Conservation (phyloP, 2,888 invertebrate genomes). For the Metellina segmentata region DNA sequence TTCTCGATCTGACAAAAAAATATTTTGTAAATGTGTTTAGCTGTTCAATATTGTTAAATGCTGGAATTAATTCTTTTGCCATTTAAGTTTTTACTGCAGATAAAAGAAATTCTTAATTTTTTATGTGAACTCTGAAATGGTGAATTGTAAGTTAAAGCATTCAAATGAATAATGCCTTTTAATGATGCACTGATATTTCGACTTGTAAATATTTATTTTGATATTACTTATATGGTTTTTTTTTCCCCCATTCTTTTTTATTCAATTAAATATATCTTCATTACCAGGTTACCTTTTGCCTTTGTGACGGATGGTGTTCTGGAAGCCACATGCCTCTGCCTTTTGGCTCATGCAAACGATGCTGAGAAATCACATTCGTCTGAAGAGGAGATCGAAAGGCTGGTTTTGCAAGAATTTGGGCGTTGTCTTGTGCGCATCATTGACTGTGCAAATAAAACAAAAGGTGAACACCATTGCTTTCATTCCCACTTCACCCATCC, state of each 20-base stretch:
- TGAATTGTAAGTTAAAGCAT: too few species aligned
- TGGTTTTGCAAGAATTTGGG: slow-evolving; percentile 96
- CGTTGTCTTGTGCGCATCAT: slow-evolving; percentile 96
- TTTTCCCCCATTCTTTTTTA: neutral
- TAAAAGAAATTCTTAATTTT: too few species aligned
- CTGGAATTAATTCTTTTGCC: too few species aligned
- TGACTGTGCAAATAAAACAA: slow-evolving; percentile 84
- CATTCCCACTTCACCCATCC: too few species aligned
- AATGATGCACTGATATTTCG: too few species aligned
- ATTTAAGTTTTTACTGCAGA: too few species aligned
- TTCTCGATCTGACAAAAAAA: too few species aligned
- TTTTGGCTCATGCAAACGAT: slow-evolving; percentile 95
- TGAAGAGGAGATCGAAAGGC: slow-evolving; percentile 85
- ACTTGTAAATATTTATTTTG: neutral
- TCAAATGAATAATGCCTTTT: too few species aligned
- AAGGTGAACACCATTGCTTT: slow-evolving; percentile 31
- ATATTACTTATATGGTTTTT: neutral
- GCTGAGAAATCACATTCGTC: slow-evolving; percentile 86
- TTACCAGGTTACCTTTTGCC: slow-evolving; percentile 86
- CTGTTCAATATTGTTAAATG: too few species aligned
- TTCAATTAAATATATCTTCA: neutral
- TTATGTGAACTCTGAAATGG: too few species aligned
- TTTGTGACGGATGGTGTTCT: slow-evolving; percentile 97
- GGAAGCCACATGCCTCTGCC: slow-evolving; percentile 96
- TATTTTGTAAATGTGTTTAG: too few species aligned